Conservation (phyloP, 2,113 vertebrate species). For the Mohoua ochrocephala region DNA sequence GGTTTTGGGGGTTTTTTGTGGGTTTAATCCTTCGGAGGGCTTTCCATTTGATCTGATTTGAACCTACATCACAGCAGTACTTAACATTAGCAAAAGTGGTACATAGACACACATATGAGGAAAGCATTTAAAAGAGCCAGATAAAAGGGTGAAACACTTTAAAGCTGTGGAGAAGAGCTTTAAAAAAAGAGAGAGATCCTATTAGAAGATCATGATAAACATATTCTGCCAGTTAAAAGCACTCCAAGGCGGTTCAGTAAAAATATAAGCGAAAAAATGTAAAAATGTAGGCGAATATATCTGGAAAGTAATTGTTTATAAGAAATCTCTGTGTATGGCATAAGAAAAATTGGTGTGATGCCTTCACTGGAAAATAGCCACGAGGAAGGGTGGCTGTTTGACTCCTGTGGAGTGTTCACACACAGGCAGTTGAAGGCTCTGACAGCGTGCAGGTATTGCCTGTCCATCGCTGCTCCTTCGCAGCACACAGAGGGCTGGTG, state of each 20-base stretch:
- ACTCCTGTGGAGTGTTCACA: not conserved
- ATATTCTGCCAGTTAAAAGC: not conserved
- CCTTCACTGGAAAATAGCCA: not conserved
- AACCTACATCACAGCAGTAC: not conserved
- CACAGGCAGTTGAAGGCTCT: not conserved
- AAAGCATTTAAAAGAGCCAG: not conserved
- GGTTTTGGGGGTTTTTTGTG: not conserved
- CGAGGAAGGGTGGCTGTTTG: not conserved
- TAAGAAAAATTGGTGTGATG: not conserved
- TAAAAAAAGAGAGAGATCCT: not conserved
- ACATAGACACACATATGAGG: not conserved
- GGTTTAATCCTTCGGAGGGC: not conserved
- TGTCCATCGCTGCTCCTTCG: not conserved
- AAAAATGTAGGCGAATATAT: not conserved
- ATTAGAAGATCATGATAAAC: not conserved
- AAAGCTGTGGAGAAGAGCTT: not conserved
- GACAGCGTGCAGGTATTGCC: rapidly evolving
- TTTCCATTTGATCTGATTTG: not conserved
- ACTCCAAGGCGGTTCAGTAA: not conserved
- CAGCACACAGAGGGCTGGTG: not conserved
- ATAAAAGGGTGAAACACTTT: not conserved
- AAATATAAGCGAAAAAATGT: not conserved
- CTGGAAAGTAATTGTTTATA: not conserved
- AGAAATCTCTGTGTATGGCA: not conserved
- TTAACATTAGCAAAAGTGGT: not conserved